Evolutionary conservation across 2,797 vertebrate genomes (phyloP), one percentile per base, ranked within the genome.

Genomic region (Threskiornis aethiopicus): DNA sequence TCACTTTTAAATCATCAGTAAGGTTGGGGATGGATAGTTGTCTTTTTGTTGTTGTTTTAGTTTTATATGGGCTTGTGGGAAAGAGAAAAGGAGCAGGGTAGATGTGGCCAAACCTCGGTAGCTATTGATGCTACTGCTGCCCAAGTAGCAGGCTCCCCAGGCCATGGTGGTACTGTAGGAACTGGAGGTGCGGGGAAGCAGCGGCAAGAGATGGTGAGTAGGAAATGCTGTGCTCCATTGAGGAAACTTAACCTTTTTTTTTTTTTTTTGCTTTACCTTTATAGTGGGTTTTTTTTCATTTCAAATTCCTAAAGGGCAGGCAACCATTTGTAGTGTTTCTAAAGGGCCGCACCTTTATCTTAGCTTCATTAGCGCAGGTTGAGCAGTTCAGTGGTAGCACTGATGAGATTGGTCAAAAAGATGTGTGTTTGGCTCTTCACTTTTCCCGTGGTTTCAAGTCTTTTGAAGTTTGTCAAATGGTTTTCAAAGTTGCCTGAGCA

Each of bases 351-450:
- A 2, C 33, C 35, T n/a, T 39, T 4, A 19, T 69, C 51, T 65
- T 33, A 13, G 14, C 31, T 79, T 46, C 2, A 2, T n/a, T 25
- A 31, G 46, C 0, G 5, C 6, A 17, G n/a, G 22, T 37, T 21
- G 61, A 62, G 29, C 24, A n/a, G 31, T 29, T 79, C 42, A 25
- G 0, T 28, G 62, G 39, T 29, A 17, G 24, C 13, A 13, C 1
- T 24, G 33, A 16, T 31, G 39, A 62, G 15, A 8, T 73, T 47
- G 47, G 20, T 46, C n/a, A 29, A 15, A 55, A 75, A 42, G 6
- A 3, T 21, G 8, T 18, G 33, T 24, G 11, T 47, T 76, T 33
- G 66, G 15, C 8, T 76, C 42, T 69, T 75, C 1, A 1, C 46
- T 76, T 72, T 31, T 47, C 17, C 57, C 37, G 10, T 28, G 31